phyloP scores from a whole-genome alignment of 2,113 vertebrate genomes.

The Pollachius pollachius region DNA sequence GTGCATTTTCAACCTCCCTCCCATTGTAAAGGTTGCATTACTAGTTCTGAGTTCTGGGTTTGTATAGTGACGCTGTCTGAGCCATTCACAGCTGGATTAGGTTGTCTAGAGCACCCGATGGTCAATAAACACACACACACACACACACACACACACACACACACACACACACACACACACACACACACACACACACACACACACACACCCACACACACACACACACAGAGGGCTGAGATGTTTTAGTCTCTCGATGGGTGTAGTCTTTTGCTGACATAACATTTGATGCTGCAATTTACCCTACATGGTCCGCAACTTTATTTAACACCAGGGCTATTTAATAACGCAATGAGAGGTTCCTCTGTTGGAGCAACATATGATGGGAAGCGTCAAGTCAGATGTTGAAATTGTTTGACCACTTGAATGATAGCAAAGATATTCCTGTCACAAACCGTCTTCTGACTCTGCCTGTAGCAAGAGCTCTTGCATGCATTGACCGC shows the following conservation, averaged over 20 bases:
- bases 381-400: not conserved
- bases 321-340: not conserved
- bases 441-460: not conserved
- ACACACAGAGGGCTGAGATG: not conserved
- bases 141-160: no score
- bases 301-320: not conserved
- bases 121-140: not conserved
- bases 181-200: not conserved
- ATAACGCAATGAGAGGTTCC: not conserved
- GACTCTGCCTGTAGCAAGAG: not conserved
- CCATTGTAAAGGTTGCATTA: not conserved
- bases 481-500: no score
- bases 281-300: not conserved
- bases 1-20: not conserved
- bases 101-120: not conserved
- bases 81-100: not conserved
- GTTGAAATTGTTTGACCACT: not conserved
- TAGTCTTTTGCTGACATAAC: not conserved
- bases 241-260: not conserved
- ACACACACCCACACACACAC: not conserved
- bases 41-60: not conserved
- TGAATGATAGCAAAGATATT: not conserved
- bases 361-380: slow-evolving; percentile 10
- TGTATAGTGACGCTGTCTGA: no score
- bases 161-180: not conserved